phyloP scores from a whole-genome alignment of 1,140 invertebrate species.

The Pseudomyrmex sp. region DNA sequence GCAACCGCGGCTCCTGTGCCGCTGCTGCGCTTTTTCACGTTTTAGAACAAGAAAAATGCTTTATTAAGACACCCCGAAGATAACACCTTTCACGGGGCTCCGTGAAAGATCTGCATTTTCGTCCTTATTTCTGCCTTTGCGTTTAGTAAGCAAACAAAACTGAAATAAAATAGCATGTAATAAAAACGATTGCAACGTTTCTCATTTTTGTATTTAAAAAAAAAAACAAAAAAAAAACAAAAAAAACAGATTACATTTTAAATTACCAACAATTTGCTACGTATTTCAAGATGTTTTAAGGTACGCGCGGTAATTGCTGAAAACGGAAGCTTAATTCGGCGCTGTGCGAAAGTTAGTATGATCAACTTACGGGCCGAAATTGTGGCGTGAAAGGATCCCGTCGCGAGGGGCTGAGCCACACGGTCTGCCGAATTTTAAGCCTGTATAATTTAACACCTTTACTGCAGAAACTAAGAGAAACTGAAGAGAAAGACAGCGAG shows the following conservation, averaged over 20 bases:
- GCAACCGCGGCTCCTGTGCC: background rate
- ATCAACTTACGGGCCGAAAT: constrained; percentile 67
- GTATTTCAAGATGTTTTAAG: constrained; percentile 15
- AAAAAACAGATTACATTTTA: constrained; percentile 25
- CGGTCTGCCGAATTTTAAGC: constrained; percentile 81
- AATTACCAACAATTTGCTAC: background rate
- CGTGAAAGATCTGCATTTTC: constrained; percentile 22
- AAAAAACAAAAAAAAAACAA: background rate
- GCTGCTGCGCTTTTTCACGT: constrained; percentile 24
- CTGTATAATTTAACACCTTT: constrained; percentile 83
- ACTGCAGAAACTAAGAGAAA: constrained; percentile 72
- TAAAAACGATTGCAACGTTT: background rate
- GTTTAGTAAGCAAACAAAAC: background rate
- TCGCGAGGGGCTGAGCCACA: constrained; percentile 63
- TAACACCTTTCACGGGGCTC: constrained; percentile 41
- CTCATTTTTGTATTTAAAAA: background rate
- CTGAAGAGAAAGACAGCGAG: constrained; percentile 51
- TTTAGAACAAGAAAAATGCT: constrained; percentile 54
- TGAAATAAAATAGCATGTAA: background rate
- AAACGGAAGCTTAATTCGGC: constrained; percentile 61
- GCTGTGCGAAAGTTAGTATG: constrained; percentile 66
- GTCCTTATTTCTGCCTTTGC: background rate
- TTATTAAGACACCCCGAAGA: constrained; percentile 48
- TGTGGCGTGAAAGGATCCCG: constrained; percentile 54
- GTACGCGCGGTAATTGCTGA: constrained; percentile 45